Evolutionary conservation across 2,113 vertebrate genomes (phyloP).

Genomic region (Caracal caracal): DNA sequence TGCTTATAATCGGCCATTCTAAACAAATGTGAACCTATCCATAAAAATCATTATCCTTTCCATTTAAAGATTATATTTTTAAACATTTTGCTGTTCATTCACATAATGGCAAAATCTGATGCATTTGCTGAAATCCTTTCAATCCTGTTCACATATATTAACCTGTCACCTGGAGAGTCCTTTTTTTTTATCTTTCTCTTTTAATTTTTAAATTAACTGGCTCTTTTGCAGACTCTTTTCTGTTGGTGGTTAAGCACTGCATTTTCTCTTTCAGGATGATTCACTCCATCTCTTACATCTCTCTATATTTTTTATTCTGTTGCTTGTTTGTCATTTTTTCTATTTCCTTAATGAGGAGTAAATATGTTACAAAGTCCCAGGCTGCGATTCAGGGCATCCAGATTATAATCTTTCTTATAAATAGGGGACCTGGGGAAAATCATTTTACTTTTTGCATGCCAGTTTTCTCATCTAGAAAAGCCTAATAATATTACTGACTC

Average conservation of each 20-base stretch:
- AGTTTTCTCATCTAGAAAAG: conserved; percentile 5
- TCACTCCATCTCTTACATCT: not conserved
- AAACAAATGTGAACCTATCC: not conserved
- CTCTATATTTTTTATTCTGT: not conserved
- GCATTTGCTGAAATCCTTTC: not conserved
- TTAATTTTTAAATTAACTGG: not conserved
- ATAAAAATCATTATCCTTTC: conserved; percentile 14
- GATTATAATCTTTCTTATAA: not conserved
- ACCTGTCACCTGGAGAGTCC: not conserved
- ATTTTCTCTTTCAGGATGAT: not conserved
- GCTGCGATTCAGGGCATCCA: not conserved
- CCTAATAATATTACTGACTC: not conserved
- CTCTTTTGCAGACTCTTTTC: not conserved
- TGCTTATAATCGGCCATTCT: not conserved
- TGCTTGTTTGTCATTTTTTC: not conserved
- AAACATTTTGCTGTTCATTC: not conserved
- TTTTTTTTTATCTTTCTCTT: not conserved
- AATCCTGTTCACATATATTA: not conserved
- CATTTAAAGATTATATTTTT: not conserved
- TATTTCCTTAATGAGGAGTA: not conserved
- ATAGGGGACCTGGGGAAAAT: not conserved
- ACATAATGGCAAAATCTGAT: not conserved
- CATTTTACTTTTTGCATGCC: not conserved
- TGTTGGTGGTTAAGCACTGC: not conserved
- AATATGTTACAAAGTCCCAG: not conserved